Percentiles rank a stretch among this genome's conserved stretches.
Conservation (phyloP, 2,888 invertebrate genomes). For the Lordiphosa andalusiaca region DNA sequence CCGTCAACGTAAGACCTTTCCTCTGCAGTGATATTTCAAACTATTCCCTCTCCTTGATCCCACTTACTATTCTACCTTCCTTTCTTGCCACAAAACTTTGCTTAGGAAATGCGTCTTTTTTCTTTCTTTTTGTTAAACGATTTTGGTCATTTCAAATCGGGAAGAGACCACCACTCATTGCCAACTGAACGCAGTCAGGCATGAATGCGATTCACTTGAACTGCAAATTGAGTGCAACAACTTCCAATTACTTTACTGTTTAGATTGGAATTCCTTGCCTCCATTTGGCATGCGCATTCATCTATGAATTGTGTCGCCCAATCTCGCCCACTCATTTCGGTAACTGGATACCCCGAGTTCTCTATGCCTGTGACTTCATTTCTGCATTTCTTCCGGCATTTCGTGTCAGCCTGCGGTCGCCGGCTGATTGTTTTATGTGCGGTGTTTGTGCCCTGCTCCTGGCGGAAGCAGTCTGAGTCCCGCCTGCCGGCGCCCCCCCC, state of each 20-base stretch:
- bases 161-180: too few species aligned
- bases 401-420: constrained; percentile 71
- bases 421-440: constrained; percentile 77
- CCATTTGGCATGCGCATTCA: constrained; percentile 25
- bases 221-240: constrained; percentile 40
- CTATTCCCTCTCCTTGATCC: too few species aligned
- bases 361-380: constrained; percentile 51
- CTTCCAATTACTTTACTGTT: constrained; percentile 39
- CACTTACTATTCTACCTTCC: too few species aligned
- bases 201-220: constrained; percentile 18
- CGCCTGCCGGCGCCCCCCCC: not conserved
- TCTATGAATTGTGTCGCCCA: constrained; percentile 32
- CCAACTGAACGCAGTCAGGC: not conserved
- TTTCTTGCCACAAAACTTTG: too few species aligned
- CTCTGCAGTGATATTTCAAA: too few species aligned
- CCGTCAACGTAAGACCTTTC: too few species aligned
- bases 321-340: not conserved
- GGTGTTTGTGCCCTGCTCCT: constrained; percentile 45
- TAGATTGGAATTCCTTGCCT: constrained; percentile 13
- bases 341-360: constrained; percentile 10
- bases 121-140: too few species aligned
- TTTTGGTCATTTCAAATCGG: too few species aligned
- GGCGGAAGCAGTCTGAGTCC: constrained; percentile 17
- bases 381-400: constrained; percentile 55
- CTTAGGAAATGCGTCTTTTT: too few species aligned